A percentile compares a stretch with the other conserved stretches of the same genome.
Evolutionary conservation across 2,797 vertebrate genomes (phyloP).

Genomic region (Coranthus polyacanthus): DNA sequence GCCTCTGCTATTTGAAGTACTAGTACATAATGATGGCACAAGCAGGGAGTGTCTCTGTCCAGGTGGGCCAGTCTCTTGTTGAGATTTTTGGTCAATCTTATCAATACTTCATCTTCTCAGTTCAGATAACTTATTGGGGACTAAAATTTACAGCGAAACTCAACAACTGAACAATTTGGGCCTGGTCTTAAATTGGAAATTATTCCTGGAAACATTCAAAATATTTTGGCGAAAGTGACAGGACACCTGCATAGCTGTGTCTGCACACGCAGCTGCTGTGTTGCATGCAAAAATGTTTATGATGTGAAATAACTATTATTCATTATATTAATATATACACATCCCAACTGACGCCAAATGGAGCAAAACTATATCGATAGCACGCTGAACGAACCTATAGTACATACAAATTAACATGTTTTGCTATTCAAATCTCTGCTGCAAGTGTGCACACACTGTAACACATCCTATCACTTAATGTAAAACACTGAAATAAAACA

Average conservation of each 20-base stretch:
- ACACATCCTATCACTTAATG: neutral
- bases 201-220: neutral
- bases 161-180: neutral
- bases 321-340: neutral
- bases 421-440: constrained; percentile 69
- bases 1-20: constrained; percentile 78
- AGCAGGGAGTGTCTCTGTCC: constrained; percentile 36
- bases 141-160: fast-evolving
- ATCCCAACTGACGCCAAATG: neutral
- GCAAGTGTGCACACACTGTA: constrained; percentile 3
- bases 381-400: constrained; percentile 4
- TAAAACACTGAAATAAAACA: constrained; percentile 15
- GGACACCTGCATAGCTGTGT: neutral
- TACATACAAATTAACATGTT: constrained; percentile 54
- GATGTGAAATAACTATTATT: no score
- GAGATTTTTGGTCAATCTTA: neutral
- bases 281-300: neutral
- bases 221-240: neutral
- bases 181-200: neutral
- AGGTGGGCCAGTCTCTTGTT: constrained; percentile 19
- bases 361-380: neutral
- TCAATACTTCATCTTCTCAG: neutral
- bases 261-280: neutral
- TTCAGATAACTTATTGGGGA: neutral
- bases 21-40: constrained; percentile 68